Evolutionary conservation across 2,797 vertebrate species (phyloP).

Genomic region (Fistularia commersonii): DNA sequence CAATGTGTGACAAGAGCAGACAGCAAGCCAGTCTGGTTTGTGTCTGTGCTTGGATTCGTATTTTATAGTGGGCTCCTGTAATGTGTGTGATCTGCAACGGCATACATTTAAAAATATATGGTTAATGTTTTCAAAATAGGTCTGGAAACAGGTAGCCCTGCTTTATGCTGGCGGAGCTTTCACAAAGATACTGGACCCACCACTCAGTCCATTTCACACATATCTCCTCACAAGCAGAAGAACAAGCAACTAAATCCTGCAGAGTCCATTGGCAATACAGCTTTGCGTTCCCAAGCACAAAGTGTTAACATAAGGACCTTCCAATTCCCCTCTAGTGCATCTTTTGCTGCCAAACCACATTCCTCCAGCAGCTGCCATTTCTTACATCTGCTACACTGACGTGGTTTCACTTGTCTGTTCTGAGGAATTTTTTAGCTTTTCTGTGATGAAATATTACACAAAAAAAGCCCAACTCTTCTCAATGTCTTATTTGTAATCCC

Average conservation of each 20-base stretch:
- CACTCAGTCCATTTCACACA: conserved; percentile 3
- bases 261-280: conserved; percentile 43
- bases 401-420: conserved; percentile 70
- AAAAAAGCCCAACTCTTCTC: conserved; percentile 55
- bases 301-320: conserved; percentile 67
- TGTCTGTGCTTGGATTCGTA: too few relatives aligned
- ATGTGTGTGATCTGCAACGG: conserved; percentile 10
- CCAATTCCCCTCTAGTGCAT: conserved; percentile 45
- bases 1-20: too few relatives aligned
- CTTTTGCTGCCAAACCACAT: conserved; percentile 70
- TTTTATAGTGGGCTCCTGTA: conserved; percentile 32
- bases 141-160: conserved; percentile 14
- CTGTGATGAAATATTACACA: conserved; percentile 77
- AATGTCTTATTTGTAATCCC: conserved; percentile 66
- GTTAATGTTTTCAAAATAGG: conserved; percentile 35
- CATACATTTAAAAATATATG: conserved; percentile 4
- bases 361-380: conserved; percentile 76
- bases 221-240: conserved; percentile 1
- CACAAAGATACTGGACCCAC: conserved; percentile 10
- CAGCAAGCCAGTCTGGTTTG: conserved; percentile 24
- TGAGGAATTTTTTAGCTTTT: conserved; percentile 76
- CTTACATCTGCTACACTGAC: conserved; percentile 79
- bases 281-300: conserved; percentile 62
- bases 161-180: conserved; percentile 23
- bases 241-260: conserved; percentile 22